Base-by-base conservation (phyloP, 2,888 invertebrate species). In the Frankliniella fusca region DNA sequence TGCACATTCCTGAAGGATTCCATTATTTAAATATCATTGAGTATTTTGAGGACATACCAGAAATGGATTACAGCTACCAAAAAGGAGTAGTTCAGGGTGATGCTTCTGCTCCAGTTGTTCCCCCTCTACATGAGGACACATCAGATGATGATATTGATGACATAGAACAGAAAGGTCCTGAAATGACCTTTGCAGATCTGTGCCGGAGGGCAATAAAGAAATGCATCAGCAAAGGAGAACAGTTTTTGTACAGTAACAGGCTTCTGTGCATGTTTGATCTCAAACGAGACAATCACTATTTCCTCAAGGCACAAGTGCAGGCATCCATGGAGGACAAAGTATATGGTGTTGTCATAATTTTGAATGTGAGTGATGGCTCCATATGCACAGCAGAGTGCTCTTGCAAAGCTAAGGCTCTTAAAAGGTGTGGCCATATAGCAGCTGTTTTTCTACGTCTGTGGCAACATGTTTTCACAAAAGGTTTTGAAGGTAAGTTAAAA, bases 381-480 rank as follows among this genome's bases (percentile, higher is more conserved):
- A n/a, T n/a, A n/a, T n/a, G n/a, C n/a, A n/a, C n/a, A n/a, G n/a
- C n/a, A n/a, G n/a, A n/a, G n/a, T n/a, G 65, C n/a, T 9, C 20
- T n/a, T 65, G 65, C n/a, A 5, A 20, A n/a, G 65, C 65, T 3
- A 15, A 65, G n/a, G 65, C 65, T n/a, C 65, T 65, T n/a, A 18
- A 65, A 65, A 65, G 65, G n/a, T 65, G 65, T 65, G 65, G 65
- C n/a, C 65, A 65, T n/a, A n/a, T 65, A n/a, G 65, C 65, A n/a
- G 65, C 65, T n/a, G 65, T 65, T 18, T 8, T 18, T n/a, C 65
- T 65, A 15, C 15, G 18, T 9, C 65, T 65, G 65, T 65, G 65
- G 65, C n/a, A 65, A n/a, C 65, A 65, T 65, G 65, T 65, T n/a
- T 9, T 8, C 20, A 20, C n/a, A 3, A 18, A 65, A 20, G 65